Base-by-base conservation (phyloP, 2,113 vertebrate genomes). In the Brachirus orientalis region DNA sequence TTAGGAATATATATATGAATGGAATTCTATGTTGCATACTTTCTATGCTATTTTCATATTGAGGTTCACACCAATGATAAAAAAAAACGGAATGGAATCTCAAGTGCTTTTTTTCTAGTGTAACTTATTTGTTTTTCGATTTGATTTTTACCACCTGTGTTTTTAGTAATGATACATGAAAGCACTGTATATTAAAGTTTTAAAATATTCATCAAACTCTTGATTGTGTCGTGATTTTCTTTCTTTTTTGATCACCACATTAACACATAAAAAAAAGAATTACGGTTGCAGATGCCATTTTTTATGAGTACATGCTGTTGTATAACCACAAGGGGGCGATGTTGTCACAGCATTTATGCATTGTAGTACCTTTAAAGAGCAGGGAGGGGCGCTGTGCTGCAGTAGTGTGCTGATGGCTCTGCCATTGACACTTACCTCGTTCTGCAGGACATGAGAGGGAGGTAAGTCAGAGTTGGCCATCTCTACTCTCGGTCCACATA, bases 21-120 rank as follows among this genome's bases (percentile, higher is more conserved):
- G 77, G 72, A 86, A 84, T 74, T 88, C 73, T 86, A 85, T 85
- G 85, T 88, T 90, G 86, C 90, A 90, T 90, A 91, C 88, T 94
- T 93, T 94, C 82, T 91, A 92, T 92, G 91, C 85, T 93, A 92
- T 94, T 93, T 94, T 94, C 88, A 67, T 93, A 93, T 84, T 84
- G 86, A 86, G 90, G 85, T 92, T 92, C 86, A 92, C 91, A 92
- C 91, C 92, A 92, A 92, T 74, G 82, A 69, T 81, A 80, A 82
- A 80, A 80, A 82, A 80, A 43, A 80, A 86, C 38, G 12, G 82
- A 90, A 88, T 68, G 79, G 83, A 86, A 88, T 92, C 87, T 88
- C 83, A 88, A 91, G 75, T 91, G 91, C 91, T 92, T 43, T 93
- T 92, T 93, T 93, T 90, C 88, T 89, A 77, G 83, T 90, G 86